phyloP scores from a whole-genome alignment of 1,140 invertebrate genomes.

The Drosophila asahinai region DNA sequence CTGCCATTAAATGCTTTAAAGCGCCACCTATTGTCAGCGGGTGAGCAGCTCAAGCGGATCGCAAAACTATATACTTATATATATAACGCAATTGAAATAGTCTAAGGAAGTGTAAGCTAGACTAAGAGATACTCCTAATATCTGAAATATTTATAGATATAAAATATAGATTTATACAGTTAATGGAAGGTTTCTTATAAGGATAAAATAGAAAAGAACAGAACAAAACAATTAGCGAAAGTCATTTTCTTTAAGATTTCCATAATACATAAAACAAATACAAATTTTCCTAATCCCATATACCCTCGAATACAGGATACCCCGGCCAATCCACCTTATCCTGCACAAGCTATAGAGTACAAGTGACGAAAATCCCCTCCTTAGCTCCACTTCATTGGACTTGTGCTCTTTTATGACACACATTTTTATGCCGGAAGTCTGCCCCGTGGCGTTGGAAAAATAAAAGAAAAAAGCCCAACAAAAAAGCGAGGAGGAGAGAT shows the following conservation, averaged over 20 bases:
- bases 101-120: neutral
- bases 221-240: too few relatives aligned
- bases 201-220: too few relatives aligned
- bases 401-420: slow-evolving; percentile 66
- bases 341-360: neutral
- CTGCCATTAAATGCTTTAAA: slow-evolving; percentile 36
- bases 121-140: neutral
- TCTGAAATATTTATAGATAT: too few relatives aligned
- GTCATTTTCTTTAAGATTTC: neutral
- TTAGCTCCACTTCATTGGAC: neutral
- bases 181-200: neutral
- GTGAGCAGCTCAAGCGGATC: slow-evolving; percentile 24
- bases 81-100: neutral
- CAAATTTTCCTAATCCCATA: too few relatives aligned
- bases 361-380: slow-evolving; percentile 7
- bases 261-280: neutral
- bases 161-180: too few relatives aligned
- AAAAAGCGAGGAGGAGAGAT: slow-evolving; percentile 3
- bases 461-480: slow-evolving; percentile 3
- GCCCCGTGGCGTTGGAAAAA: slow-evolving; percentile 60
- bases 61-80: neutral
- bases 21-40: slow-evolving; percentile 35
- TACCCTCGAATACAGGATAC: neutral
- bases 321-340: neutral
- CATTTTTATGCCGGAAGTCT: slow-evolving; percentile 73